phyloP scores from a whole-genome alignment of 2,797 vertebrate genomes.

The Carapus acus region DNA sequence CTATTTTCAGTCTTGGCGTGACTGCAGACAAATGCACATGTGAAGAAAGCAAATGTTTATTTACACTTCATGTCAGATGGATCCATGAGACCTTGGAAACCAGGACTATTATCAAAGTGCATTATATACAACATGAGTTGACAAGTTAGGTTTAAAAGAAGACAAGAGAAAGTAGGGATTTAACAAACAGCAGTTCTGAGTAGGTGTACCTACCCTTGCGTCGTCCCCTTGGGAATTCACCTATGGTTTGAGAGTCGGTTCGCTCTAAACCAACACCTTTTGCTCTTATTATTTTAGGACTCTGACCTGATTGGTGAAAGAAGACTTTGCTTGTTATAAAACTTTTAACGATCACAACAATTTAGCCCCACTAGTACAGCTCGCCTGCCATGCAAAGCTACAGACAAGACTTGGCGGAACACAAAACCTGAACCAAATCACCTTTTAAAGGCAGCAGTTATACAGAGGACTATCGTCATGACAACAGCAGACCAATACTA shows the following conservation, averaged over 20 bases:
- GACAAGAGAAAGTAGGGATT: conserved; percentile 47
- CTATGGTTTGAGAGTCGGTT: conserved; percentile 99
- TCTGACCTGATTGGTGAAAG: conserved; percentile 96
- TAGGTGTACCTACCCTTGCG: conserved; percentile 95
- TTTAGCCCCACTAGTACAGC: conserved; percentile 37
- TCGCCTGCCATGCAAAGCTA: conserved; percentile 68
- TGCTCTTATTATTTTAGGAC: conserved; percentile 99
- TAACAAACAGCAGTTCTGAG: conserved; percentile 50
- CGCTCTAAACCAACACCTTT: conserved; percentile 98
- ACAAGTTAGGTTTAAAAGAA: conserved; percentile 42
- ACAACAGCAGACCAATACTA: conserved; percentile 60
- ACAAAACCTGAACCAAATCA: conserved; percentile 31
- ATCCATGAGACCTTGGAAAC: conserved; percentile 19
- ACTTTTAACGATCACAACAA: conserved; percentile 69
- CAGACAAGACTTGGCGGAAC: conserved; percentile 34
- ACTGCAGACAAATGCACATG: too few species aligned
- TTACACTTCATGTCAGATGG: conserved; percentile 7
- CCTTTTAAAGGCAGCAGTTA: conserved; percentile 37
- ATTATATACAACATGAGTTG: conserved; percentile 42
- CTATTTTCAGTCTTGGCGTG: too few species aligned
- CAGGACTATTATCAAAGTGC: conserved; percentile 16
- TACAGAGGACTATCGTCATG: conserved; percentile 62
- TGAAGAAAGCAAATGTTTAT: too few species aligned
- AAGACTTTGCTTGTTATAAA: conserved; percentile 90
- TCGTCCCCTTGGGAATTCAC: conserved; percentile 91